phyloP scores from a whole-genome alignment of 2,113 vertebrate species.

The Zapornia atra region DNA sequence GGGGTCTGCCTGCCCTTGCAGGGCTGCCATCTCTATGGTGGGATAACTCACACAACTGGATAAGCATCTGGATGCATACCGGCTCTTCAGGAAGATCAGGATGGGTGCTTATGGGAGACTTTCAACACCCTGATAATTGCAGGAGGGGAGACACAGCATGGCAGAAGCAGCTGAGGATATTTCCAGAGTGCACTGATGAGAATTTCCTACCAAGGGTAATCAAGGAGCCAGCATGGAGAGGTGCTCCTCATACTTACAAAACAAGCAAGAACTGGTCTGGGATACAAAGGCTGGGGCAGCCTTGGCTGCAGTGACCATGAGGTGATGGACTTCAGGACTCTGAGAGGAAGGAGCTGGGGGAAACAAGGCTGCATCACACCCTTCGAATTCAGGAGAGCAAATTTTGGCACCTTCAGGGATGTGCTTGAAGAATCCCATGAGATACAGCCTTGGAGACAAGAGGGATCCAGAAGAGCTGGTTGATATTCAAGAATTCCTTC shows the following conservation, averaged over 20 bases:
- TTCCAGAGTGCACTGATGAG: neutral
- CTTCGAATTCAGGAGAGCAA: neutral
- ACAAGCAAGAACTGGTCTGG: neutral
- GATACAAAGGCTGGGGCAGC: neutral
- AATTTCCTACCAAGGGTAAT: neutral
- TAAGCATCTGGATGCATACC: neutral
- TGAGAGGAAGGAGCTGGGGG: neutral
- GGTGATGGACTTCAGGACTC: neutral
- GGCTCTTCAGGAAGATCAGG: neutral
- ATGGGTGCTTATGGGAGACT: neutral
- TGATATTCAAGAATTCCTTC: neutral
- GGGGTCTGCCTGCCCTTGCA: no score
- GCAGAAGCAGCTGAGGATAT: neutral
- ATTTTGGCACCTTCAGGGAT: neutral
- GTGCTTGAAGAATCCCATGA: neutral
- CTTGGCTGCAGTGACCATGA: neutral
- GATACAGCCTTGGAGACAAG: neutral
- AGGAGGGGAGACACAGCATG: neutral
- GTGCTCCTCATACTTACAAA: neutral
- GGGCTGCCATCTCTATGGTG: accelerated
- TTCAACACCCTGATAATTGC: neutral
- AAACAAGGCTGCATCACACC: neutral
- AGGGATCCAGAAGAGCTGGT: neutral
- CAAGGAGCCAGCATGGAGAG: neutral
- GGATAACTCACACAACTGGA: neutral